Base-by-base conservation (phyloP, 2,888 invertebrate species). In the Lasioglossum leucozonium region DNA sequence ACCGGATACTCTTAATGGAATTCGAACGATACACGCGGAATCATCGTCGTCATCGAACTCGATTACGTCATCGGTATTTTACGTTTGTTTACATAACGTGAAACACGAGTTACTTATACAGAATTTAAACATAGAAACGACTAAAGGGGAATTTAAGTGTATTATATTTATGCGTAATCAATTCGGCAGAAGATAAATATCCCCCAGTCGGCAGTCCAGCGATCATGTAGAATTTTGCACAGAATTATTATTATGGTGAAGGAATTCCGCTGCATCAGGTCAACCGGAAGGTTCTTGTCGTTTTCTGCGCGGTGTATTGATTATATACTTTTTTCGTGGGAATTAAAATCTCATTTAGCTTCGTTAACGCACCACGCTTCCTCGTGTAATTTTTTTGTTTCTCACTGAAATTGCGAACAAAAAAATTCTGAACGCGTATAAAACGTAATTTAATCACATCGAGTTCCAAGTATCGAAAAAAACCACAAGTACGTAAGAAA, bases 1-100 rank as follows among this genome's bases (percentile, higher is more conserved):
- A 58, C 44, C 42, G 42, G 30, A 34, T 13, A 74, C 40, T 47
- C 44, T 71, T 78, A 42, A 74, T 78, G 58, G 67, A 69, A 74
- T 78, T 73, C 40, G 42, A 75, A 74, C 34, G 55, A 42, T 26
- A 76, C 16, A 8, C 13, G 40, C 44, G 16, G 13, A 67, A 47
- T 81, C 18, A 47, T 40, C 37, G 18, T 26, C 30, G 65, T 62
- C 62, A 65, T 47, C 40, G 47, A 37, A 30, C 47, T 11, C 18
- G 44, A 6, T 34, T 34, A 3, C n/a, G 65, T 47, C 34, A 44
- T 44, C 16, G 44, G 65, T 62, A 62, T 42, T 37, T 67, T 67
- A 30, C 34, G 44, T 72, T 34, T 34, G 47, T 30, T 44, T 44
- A 26, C 16, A 67, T 75, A 51, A 58, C 26, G 18, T 47, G 47